Base-by-base conservation (phyloP, 2,888 invertebrate genomes). In the Andrena hattorfiana region DNA sequence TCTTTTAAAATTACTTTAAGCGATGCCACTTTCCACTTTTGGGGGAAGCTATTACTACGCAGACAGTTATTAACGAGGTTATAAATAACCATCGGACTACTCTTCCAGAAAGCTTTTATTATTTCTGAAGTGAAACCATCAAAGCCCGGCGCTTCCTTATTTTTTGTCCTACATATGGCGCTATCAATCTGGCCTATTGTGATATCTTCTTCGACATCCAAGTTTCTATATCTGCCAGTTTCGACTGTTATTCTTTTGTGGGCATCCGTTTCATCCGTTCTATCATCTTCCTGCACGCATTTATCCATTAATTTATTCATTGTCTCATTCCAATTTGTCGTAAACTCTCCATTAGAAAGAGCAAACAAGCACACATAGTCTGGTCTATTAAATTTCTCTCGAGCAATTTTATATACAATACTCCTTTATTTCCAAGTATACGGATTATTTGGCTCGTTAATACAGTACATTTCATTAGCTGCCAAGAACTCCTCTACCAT, bases 351-450 rank as follows among this genome's bases (percentile, higher is more conserved):
- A n/a, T 16, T 4, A 0, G 26, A 2, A 0, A n/a, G n/a, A 48
- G 23, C 35, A 7, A 51, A 6, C 16, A 20, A 49, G 48, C 48
- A 16, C 16, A 20, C 8, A 7, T 2, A 10, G 20, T 6, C 20
- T 0, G 16, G n/a, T 20, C 10, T 26, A 2, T 60, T 48, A 0
- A 71, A 8, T 30, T 60, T 42, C 0, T 60, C 63, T 2, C 51
- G 13, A 5, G 13, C 10, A 1, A 77, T 77, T 54, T 77, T 71
- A 49, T 77, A 71, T 2, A 67, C 51, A 1, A 71, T 56, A 6
- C 71, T 49, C 77, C 67, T 16, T 51, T 54, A 7, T 71, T 71
- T 5, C 48, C 67, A 51, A 0, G 51, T 63, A 4, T 30, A 0
- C 2, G 2, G 28, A 16, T 71, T 42, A 0, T n/a, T 26, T 0